Conservation (phyloP, 2,113 vertebrate species). For the Geococcyx californianus region DNA sequence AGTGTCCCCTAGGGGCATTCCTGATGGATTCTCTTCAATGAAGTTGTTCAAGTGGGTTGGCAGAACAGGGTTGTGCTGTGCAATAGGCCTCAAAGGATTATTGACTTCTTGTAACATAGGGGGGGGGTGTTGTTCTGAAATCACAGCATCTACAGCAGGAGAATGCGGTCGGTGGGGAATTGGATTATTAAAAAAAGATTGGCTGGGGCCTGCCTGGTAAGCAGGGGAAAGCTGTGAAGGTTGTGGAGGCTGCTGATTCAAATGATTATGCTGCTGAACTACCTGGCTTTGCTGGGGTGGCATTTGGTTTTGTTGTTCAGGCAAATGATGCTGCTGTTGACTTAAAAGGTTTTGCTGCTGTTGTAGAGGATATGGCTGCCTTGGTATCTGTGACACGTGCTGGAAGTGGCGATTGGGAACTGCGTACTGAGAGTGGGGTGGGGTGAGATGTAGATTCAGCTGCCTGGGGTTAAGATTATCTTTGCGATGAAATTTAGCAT, state of each 20-base stretch:
- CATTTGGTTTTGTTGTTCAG: slow-evolving; percentile 76
- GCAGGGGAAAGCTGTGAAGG: slow-evolving; percentile 85
- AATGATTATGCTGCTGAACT: slow-evolving; percentile 79
- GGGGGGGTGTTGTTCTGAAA: slow-evolving; percentile 78
- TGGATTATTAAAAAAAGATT: slow-evolving; percentile 86
- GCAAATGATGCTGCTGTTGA: slow-evolving; percentile 77
- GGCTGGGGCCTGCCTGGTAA: slow-evolving; percentile 80
- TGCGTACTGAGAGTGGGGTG: slow-evolving; percentile 85
- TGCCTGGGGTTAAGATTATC: slow-evolving; percentile 88
- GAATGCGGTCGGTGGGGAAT: slow-evolving; percentile 88
- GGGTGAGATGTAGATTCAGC: slow-evolving; percentile 88
- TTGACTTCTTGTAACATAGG: slow-evolving; percentile 82
- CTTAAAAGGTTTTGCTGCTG: slow-evolving; percentile 76
- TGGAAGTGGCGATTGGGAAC: slow-evolving; percentile 81
- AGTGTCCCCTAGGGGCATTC: slow-evolving; percentile 83
- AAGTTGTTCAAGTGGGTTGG: slow-evolving; percentile 89
- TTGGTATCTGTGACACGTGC: slow-evolving; percentile 84
- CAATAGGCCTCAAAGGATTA: slow-evolving; percentile 83
- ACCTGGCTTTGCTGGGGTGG: slow-evolving; percentile 80
- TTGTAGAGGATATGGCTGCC: slow-evolving; percentile 86
- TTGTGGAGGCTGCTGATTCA: slow-evolving; percentile 73
- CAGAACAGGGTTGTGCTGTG: slow-evolving; percentile 84
- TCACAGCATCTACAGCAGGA: slow-evolving; percentile 84
- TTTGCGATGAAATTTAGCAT: slow-evolving; percentile 89
- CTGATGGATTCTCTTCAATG: slow-evolving; percentile 86